These are phyloP conservation scores for Clarias gariepinus DNA, from an alignment of 2,113 vertebrate genomes.

Conservation along the genomic window DNA sequence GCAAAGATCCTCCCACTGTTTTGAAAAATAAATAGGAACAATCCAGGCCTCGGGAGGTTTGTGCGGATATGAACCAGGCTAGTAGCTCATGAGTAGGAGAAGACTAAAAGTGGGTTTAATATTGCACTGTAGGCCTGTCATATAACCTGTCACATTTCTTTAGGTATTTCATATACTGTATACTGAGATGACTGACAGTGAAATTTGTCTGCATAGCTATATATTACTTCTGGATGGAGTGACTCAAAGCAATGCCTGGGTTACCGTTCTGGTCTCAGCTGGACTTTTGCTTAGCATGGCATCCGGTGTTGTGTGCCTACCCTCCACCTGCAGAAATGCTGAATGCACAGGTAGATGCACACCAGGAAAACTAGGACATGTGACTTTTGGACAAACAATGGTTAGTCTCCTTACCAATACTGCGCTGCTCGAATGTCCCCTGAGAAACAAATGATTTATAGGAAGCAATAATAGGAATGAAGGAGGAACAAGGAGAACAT, in stretches of 20 bases:
- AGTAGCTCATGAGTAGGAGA: background rate
- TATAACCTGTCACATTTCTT: background rate
- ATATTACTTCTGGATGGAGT: background rate
- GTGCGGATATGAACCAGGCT: background rate
- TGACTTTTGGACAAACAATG: conserved; percentile 25
- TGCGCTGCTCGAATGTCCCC: background rate
- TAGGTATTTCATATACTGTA: background rate
- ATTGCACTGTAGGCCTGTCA: background rate
- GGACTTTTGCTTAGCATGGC: conserved; percentile 32
- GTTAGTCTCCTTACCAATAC: background rate
- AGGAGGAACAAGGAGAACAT: background rate
- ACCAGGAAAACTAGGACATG: conserved; percentile 47
- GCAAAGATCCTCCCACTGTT: background rate
- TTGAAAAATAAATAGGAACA: background rate
- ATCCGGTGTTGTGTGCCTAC: conserved; percentile 20
- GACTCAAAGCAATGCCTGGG: background rate
- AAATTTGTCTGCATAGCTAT: background rate
- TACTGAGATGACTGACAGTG: background rate
- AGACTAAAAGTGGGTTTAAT: background rate
- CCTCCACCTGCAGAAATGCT: conserved; percentile 48
- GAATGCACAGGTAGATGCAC: conserved; percentile 38
- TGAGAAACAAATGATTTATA: conserved; percentile 34
- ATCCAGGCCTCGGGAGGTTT: background rate
- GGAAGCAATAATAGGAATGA: background rate
- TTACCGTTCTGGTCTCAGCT: conserved; percentile 21